Evolutionary conservation across 2,113 vertebrate species (phyloP).

Genomic region (Dermatemys mawii): DNA sequence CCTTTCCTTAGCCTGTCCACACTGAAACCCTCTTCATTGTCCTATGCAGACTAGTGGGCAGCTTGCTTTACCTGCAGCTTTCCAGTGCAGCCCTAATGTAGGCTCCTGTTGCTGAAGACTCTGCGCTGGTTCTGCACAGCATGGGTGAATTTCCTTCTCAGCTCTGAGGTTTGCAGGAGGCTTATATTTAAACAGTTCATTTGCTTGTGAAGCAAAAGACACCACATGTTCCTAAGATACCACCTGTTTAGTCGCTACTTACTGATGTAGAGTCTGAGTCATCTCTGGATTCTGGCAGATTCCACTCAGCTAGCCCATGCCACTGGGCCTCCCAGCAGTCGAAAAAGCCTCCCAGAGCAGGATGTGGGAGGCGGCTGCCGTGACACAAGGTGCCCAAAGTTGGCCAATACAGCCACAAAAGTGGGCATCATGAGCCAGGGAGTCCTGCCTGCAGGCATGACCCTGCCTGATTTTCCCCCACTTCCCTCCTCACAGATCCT

Average conservation of each 20-base stretch:
- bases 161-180: background rate
- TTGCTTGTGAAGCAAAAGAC: background rate
- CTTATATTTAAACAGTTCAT: background rate
- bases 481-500: background rate
- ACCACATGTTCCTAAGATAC: background rate
- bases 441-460: background rate
- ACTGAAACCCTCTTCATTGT: background rate
- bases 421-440: background rate
- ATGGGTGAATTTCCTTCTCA: background rate
- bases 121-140: background rate
- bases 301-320: background rate
- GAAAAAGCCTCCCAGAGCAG: background rate
- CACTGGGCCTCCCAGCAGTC: background rate
- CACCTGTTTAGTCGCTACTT: constrained; percentile 36
- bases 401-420: background rate
- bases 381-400: background rate
- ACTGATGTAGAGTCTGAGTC: constrained; percentile 34
- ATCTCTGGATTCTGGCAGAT: constrained; percentile 33
- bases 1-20: background rate
- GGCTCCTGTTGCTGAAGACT: background rate
- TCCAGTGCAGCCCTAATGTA: background rate
- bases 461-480: background rate
- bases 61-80: background rate
- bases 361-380: background rate
- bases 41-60: background rate